phyloP scores from a whole-genome alignment of 1,140 invertebrate species.

The Sarcophaga peregrina region DNA sequence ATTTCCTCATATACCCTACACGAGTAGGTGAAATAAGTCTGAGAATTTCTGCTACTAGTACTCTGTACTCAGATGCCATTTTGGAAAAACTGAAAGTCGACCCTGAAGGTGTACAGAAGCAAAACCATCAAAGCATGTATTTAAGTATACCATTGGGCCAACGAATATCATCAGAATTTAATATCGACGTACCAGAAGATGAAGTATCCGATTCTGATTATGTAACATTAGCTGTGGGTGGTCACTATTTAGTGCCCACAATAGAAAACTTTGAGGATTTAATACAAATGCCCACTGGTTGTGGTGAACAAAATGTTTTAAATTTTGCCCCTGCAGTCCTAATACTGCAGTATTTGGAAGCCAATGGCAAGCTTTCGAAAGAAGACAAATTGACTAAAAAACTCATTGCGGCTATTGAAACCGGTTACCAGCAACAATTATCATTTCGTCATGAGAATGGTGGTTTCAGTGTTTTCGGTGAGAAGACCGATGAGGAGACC shows the following conservation, averaged over 20 bases:
- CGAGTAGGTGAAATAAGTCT: slow-evolving; percentile 80
- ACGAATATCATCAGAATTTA: slow-evolving; percentile 70
- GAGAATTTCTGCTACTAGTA: slow-evolving; percentile 77
- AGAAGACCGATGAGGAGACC: slow-evolving; percentile 75
- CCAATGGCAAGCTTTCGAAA: slow-evolving; percentile 81
- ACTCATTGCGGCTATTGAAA: slow-evolving; percentile 72
- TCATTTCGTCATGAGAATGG: slow-evolving; percentile 90
- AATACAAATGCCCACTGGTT: slow-evolving; percentile 58
- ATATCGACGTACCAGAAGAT: slow-evolving; percentile 77
- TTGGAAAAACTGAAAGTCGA: slow-evolving; percentile 78
- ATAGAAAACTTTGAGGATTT: slow-evolving; percentile 81
- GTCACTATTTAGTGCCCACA: slow-evolving; percentile 80
- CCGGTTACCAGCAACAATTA: slow-evolving; percentile 91
- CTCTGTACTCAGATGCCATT: slow-evolving; percentile 78
- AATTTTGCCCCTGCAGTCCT: slow-evolving; percentile 94
- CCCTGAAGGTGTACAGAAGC: slow-evolving; percentile 84
- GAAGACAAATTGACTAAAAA: slow-evolving; percentile 36
- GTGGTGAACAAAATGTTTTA: slow-evolving; percentile 96
- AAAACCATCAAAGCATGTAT: slow-evolving; percentile 79
- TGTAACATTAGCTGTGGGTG: slow-evolving; percentile 79
- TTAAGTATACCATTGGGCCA: slow-evolving; percentile 75
- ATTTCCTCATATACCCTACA: slow-evolving; percentile 84
- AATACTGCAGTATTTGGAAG: slow-evolving; percentile 78
- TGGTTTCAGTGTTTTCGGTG: slow-evolving; percentile 94
- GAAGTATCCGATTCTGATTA: slow-evolving; percentile 76